phyloP scores from a whole-genome alignment of 2,888 invertebrate species.

The Plebejus argus region DNA sequence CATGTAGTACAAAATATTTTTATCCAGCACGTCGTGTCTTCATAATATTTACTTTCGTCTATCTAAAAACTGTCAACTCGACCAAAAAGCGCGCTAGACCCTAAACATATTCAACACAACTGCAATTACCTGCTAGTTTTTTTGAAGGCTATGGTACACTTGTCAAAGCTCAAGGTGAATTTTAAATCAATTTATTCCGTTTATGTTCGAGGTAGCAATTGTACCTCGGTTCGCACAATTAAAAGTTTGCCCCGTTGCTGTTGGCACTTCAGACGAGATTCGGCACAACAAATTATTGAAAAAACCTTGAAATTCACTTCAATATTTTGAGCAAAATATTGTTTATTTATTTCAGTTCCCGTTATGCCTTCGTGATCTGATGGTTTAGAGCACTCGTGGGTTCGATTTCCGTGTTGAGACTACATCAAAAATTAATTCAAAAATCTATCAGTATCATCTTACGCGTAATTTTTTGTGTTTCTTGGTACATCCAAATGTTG shows the following conservation, averaged over 20 bases:
- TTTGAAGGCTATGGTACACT: not conserved
- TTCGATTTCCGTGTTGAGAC: no score
- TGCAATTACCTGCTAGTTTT: not conserved
- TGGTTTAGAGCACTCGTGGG: no score
- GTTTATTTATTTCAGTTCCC: not conserved
- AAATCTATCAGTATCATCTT: no score
- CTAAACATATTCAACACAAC: not conserved
- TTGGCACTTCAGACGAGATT: not conserved
- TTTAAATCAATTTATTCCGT: not conserved
- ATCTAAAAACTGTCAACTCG: no score
- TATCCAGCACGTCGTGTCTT: no score
- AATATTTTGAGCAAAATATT: not conserved
- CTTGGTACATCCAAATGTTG: no score
- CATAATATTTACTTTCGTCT: no score
- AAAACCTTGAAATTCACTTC: not conserved
- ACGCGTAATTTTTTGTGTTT: no score
- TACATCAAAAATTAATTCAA: no score
- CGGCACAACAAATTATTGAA: not conserved
- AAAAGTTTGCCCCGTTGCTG: conserved; percentile 1
- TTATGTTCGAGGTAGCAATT: not conserved
- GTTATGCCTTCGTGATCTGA: not conserved
- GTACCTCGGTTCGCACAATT: not conserved
- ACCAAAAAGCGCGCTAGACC: not conserved
- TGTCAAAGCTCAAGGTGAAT: not conserved
- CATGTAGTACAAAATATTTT: no score